These are phyloP conservation scores for Cephalophus harveyi DNA, from an alignment of 2,113 vertebrate genomes.

Conservation along the genomic window DNA sequence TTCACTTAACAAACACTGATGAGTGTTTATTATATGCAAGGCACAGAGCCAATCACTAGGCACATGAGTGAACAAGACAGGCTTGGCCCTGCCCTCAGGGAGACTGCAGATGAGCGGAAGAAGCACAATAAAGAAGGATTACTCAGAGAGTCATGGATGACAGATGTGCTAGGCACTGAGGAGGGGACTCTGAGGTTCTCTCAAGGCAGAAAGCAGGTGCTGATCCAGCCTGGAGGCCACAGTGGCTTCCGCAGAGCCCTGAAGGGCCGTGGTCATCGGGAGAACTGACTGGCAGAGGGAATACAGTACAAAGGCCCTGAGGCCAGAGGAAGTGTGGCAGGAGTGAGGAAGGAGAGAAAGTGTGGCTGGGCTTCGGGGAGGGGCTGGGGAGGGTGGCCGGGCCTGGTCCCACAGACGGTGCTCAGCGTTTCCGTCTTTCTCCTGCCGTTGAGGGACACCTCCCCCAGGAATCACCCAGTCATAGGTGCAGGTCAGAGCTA, in stretches of 20 bases:
- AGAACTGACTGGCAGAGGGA: background rate
- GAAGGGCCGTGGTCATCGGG: background rate
- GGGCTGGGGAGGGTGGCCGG: background rate
- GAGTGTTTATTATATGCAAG: background rate
- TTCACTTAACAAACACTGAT: background rate
- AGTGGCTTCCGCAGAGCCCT: background rate
- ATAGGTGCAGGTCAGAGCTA: background rate
- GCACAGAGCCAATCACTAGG: too few species aligned
- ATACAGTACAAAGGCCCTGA: background rate
- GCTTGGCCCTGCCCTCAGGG: background rate
- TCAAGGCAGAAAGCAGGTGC: background rate
- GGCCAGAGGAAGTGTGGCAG: background rate
- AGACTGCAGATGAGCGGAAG: background rate
- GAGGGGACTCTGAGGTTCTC: background rate
- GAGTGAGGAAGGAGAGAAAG: background rate
- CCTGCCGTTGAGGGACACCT: background rate
- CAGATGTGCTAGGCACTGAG: background rate
- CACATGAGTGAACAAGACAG: background rate
- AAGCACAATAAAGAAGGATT: background rate
- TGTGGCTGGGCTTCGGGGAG: background rate
- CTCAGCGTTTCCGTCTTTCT: background rate
- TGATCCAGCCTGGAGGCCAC: background rate
- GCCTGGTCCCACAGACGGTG: background rate
- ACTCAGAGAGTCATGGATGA: background rate
- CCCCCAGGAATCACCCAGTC: background rate